Percentiles rank a stretch among this genome's conserved stretches.
phyloP scores from a whole-genome alignment of 2,888 invertebrate genomes.

The Sphaeridia pumilis region DNA sequence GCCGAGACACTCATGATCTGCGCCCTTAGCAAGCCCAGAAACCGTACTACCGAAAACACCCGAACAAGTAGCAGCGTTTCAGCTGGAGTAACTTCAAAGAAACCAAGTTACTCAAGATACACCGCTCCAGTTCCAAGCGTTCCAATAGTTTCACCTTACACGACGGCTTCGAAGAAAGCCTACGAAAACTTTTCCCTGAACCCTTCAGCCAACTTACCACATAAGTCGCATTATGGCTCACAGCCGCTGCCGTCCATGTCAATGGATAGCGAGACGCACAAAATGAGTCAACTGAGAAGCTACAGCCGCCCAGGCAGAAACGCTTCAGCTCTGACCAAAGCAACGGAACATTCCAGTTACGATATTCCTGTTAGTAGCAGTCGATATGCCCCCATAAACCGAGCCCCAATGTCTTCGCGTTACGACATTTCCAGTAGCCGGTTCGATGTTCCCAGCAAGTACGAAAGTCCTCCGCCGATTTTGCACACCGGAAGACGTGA shows the following conservation, averaged over 20 bases:
- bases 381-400: neutral
- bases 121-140: neutral
- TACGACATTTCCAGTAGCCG: neutral
- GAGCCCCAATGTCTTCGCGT: neutral
- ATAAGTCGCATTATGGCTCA: neutral
- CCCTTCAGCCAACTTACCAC: slow-evolving; percentile 9
- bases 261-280: neutral
- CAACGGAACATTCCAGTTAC: neutral
- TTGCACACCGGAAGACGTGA: neutral
- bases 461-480: neutral
- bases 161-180: slow-evolving; percentile 2
- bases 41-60: neutral
- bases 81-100: no score
- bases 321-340: neutral
- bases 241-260: neutral
- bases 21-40: neutral
- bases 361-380: neutral
- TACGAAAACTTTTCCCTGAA: slow-evolving; percentile 5
- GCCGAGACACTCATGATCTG: neutral
- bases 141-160: neutral
- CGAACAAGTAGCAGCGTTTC: neutral
- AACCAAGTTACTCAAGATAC: neutral
- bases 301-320: no score
- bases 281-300: neutral
- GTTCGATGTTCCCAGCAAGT: neutral